These are phyloP conservation scores for Onchidella celtica DNA, from an alignment of 2,888 invertebrate genomes.

Conservation along the genomic window DNA sequence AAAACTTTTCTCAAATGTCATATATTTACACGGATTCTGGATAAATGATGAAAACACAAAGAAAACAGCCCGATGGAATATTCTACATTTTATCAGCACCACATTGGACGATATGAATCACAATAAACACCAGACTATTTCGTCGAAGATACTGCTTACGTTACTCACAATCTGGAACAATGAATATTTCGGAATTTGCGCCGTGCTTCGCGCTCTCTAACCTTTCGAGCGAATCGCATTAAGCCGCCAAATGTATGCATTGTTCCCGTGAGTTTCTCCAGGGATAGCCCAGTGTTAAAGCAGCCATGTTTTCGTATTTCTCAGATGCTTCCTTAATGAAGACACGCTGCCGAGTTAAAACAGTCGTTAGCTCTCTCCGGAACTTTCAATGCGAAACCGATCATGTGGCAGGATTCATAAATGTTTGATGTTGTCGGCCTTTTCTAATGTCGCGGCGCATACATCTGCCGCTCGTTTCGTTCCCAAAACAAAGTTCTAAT, in stretches of 20 bases:
- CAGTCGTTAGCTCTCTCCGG: constrained; percentile 42
- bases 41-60: constrained; percentile 25
- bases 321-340: constrained; percentile 46
- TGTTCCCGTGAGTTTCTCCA: constrained; percentile 23
- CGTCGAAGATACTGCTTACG: neutral
- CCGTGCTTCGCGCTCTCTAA: constrained; percentile 5
- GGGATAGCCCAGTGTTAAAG: constrained; percentile 33
- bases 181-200: neutral
- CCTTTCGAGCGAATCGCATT: constrained; percentile 30
- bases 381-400: constrained; percentile 24
- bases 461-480: constrained; percentile 11
- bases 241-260: constrained; percentile 32
- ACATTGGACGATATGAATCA: constrained; percentile 21
- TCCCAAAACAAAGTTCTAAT: constrained; percentile 27
- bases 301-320: constrained; percentile 25
- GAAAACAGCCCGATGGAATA: constrained; percentile 14
- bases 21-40: neutral
- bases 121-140: neutral
- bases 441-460: constrained; percentile 19
- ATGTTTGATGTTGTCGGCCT: constrained; percentile 42
- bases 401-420: constrained; percentile 18
- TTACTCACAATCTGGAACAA: neutral
- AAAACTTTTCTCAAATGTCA: neutral
- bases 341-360: constrained; percentile 43
- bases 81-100: constrained; percentile 20